Base-by-base conservation (phyloP, 2,888 invertebrate species). In the Orgyia antiqua region DNA sequence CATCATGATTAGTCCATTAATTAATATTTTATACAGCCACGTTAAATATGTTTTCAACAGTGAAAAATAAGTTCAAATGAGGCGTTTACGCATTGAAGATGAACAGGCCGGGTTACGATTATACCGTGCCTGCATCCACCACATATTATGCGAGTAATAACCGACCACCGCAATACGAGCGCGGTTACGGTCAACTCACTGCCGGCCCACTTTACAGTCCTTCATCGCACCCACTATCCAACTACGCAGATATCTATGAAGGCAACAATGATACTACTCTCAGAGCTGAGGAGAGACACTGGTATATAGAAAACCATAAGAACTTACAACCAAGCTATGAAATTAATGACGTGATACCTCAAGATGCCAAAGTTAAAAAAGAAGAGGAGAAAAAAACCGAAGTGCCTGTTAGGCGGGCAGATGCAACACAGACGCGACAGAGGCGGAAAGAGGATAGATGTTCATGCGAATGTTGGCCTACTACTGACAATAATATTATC, bases 81-180 rank as follows among this genome's bases (percentile, higher is more conserved):
- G 72, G 73, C 77, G 68, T 70, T 68, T 71, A 62, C 69, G 62
- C 69, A 60, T 68, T 75, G 70, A 86, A 84, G 73, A 86, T 86
- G 86, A 84, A 82, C 84, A 78, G 86, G 78, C 71, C 82, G 75
- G 82, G 77, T 68, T 86, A 82, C 76, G 82, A 84, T 57, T 86
- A 79, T 56, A 73, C 69, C 74, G 83, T 74, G 75, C 84, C 86
- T 69, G 71, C 76, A 59, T 76, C 83, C 51, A 77, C 80, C 41
- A 73, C 82, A 31, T 84, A 80, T 54, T 84, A 84, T 56, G 68
- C 76, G 49, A 75, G 71, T 52, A 78, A 73, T 65, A 80, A 69
- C 54, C 73, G 78, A 40, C 76, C 77, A 29, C 84, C 84, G 36
- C 84, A 83, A 48, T 86, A 84, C 68, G 84, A 86, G 23, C 76